Conservation (phyloP, 1,140 invertebrate genomes). For the Aradophagus sp. region DNA sequence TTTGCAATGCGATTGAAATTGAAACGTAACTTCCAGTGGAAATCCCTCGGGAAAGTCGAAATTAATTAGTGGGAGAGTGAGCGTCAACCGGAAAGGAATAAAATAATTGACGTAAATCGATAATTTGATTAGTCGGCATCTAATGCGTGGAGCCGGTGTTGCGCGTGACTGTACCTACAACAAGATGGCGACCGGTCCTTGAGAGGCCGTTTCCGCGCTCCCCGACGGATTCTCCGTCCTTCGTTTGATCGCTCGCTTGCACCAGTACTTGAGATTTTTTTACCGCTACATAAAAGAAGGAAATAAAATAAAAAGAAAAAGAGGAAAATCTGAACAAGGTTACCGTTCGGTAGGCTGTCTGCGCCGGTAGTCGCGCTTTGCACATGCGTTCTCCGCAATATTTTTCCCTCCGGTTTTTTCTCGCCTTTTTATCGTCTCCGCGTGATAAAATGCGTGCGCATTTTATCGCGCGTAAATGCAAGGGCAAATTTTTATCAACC, state of each 20-base stretch:
- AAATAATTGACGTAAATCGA: conserved; percentile 12
- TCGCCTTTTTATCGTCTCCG: conserved; percentile 11
- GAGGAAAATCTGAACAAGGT: conserved; percentile 55
- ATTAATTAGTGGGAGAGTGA: too few relatives aligned
- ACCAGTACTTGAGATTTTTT: conserved; percentile 56
- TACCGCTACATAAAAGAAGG: conserved; percentile 56
- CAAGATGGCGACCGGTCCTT: conserved; percentile 60
- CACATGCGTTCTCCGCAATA: conserved; percentile 31
- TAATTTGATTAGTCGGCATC: conserved; percentile 46
- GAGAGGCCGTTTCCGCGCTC: conserved; percentile 59
- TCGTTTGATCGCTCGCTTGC: conserved; percentile 54
- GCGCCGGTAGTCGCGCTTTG: conserved; percentile 22
- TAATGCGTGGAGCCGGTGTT: conserved; percentile 48
- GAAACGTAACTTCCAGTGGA: too few relatives aligned
- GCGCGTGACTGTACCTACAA: conserved; percentile 56
- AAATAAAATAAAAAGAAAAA: conserved; percentile 58
- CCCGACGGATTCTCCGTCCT: conserved; percentile 51
- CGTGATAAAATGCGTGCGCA: conserved; percentile 37
- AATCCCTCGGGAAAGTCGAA: too few relatives aligned
- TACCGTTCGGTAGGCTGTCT: conserved; percentile 45
- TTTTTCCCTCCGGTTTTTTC: conserved; percentile 39
- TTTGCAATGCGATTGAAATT: too few relatives aligned
- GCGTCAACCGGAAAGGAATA: not conserved
- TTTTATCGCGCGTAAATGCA: conserved; percentile 25
- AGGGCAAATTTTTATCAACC: conserved; percentile 25